phyloP scores from a whole-genome alignment of 2,888 invertebrate genomes.

The Eubasilissa splendida region DNA sequence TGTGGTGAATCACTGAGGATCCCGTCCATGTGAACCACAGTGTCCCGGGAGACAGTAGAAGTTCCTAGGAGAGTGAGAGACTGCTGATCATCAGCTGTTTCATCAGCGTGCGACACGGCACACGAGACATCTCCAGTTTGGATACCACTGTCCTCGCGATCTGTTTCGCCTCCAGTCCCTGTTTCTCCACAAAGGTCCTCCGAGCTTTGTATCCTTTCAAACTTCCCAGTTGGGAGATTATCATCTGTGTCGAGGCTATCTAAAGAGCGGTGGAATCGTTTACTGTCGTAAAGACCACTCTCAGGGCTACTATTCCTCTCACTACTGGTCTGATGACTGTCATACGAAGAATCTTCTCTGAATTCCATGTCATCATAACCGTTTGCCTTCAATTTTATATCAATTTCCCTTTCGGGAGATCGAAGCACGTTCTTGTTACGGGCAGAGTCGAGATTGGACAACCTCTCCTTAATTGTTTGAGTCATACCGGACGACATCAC shows the following conservation, averaged over 20 bases:
- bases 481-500: constrained; percentile 44
- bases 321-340: constrained; percentile 64
- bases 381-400: constrained; percentile 65
- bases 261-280: constrained; percentile 74
- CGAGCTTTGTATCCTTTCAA: constrained; percentile 77
- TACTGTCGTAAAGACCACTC: constrained; percentile 52
- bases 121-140: constrained; percentile 86
- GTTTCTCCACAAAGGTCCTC: constrained; percentile 72
- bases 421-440: constrained; percentile 66
- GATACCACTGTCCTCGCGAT: constrained; percentile 85
- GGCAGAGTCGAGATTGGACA: constrained; percentile 71
- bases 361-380: constrained; percentile 69
- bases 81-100: constrained; percentile 73
- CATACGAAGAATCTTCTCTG: constrained; percentile 70
- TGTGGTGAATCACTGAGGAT: constrained; percentile 42
- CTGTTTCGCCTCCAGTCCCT: constrained; percentile 71
- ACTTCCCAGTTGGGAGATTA: constrained; percentile 69
- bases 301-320: constrained; percentile 53
- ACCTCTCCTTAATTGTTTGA: constrained; percentile 67
- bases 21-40: constrained; percentile 45
- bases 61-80: constrained; percentile 61
- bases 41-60: constrained; percentile 49
- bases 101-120: constrained; percentile 82
- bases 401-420: constrained; percentile 50
- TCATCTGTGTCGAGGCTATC: constrained; percentile 78